Conservation (phyloP, 2,888 invertebrate genomes). For the Hecatera dysodea region DNA sequence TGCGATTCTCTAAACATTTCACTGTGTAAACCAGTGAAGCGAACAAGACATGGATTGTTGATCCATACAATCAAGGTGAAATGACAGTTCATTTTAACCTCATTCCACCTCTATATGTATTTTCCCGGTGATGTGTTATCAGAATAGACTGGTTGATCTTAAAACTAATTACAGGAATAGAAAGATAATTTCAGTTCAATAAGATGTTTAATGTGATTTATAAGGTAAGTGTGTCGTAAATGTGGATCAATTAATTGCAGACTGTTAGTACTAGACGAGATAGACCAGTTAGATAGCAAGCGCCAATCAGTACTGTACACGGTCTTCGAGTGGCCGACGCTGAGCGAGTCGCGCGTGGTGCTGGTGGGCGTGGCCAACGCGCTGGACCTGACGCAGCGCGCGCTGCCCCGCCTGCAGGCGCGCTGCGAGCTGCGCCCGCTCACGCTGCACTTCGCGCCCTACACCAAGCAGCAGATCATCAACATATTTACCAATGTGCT, state of each 20-base stretch:
- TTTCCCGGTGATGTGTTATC: too few species aligned
- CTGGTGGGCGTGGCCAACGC: slow-evolving; percentile 98
- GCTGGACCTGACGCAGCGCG: slow-evolving; percentile 97
- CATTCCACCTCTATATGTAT: too few species aligned
- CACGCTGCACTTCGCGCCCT: slow-evolving; percentile 97
- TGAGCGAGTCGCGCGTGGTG: slow-evolving; percentile 92
- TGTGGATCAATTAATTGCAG: slow-evolving; percentile 80
- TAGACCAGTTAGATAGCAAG: slow-evolving; percentile 97
- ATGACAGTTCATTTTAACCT: too few species aligned
- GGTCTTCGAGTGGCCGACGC: slow-evolving; percentile 98
- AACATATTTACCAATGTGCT: slow-evolving; percentile 96
- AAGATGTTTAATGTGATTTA: neutral
- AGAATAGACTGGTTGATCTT: too few species aligned
- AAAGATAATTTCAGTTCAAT: neutral
- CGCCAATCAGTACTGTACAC: slow-evolving; percentile 97
- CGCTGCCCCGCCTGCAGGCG: slow-evolving; percentile 96
- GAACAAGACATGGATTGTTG: too few species aligned
- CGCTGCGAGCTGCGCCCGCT: slow-evolving; percentile 93
- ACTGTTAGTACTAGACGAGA: slow-evolving; percentile 97
- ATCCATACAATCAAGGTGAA: too few species aligned
- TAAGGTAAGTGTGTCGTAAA: neutral
- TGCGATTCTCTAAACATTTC: too few species aligned
- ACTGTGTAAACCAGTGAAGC: too few species aligned
- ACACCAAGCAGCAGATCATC: slow-evolving; percentile 97
- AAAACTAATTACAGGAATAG: too few species aligned